phyloP scores from a whole-genome alignment of 2,113 vertebrate genomes.

The Paracanthobrama guichenoti region DNA sequence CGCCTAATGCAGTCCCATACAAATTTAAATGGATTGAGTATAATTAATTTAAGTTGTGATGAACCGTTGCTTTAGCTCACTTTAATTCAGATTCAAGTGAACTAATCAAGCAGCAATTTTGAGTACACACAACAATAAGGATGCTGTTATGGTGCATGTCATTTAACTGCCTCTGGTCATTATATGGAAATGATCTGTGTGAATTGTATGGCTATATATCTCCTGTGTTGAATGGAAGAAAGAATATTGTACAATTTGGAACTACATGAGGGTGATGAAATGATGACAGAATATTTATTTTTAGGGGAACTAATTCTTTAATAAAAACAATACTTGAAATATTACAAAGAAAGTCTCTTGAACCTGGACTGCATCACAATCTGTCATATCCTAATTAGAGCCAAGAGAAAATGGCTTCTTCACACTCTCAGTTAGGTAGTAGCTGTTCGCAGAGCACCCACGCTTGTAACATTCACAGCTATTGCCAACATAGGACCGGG shows the following conservation, averaged over 20 bases:
- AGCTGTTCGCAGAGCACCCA: conserved; percentile 31
- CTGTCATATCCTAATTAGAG: conserved; percentile 43
- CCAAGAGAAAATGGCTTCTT: conserved; percentile 32
- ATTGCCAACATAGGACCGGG: conserved; percentile 25
- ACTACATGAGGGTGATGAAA: neutral
- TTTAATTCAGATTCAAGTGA: neutral
- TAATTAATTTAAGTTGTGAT: neutral
- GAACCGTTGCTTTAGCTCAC: neutral
- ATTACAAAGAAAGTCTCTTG: neutral
- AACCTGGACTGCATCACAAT: conserved; percentile 29
- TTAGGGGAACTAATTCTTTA: neutral
- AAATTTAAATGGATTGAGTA: neutral
- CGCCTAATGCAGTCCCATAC: neutral
- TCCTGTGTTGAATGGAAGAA: neutral
- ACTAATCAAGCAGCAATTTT: neutral
- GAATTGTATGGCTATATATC: neutral
- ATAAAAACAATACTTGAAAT: conserved; percentile 5
- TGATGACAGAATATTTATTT: neutral
- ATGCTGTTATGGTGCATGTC: neutral
- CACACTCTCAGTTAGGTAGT: conserved; percentile 34
- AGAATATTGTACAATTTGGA: neutral
- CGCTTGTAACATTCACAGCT: conserved; percentile 17
- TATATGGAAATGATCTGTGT: neutral
- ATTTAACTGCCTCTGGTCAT: neutral
- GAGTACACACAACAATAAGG: neutral